phyloP scores from a whole-genome alignment of 2,797 vertebrate species.

The Gallinago nigripennis region DNA sequence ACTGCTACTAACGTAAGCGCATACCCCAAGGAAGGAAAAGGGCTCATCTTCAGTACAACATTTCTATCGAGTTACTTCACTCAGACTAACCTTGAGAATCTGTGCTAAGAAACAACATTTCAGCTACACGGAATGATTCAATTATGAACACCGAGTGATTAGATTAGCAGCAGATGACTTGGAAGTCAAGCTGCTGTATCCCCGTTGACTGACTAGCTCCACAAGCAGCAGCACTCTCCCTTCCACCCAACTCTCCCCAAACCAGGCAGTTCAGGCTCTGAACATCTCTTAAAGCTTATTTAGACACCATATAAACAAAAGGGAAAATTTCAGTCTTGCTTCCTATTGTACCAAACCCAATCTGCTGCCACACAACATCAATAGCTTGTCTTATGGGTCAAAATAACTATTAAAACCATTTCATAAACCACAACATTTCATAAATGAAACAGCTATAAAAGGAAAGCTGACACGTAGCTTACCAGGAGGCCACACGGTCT shows the following conservation, averaged over 20 bases:
- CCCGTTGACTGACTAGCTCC: neutral
- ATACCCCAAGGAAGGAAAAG: neutral
- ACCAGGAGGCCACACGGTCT: neutral
- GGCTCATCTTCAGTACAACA: neutral
- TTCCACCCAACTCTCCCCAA: neutral
- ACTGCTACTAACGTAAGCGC: neutral
- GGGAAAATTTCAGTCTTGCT: neutral
- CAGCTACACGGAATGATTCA: neutral
- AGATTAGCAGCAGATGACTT: constrained; percentile 23
- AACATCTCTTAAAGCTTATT: neutral
- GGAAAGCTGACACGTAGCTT: neutral
- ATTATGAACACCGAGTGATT: neutral
- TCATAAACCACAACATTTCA: neutral
- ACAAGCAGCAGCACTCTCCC: neutral
- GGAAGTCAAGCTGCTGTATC: neutral
- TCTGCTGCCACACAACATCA: neutral
- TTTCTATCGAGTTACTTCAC: neutral
- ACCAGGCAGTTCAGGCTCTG: neutral
- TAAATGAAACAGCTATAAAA: neutral
- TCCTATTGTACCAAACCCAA: neutral
- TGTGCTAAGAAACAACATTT: neutral
- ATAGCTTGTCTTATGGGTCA: neutral
- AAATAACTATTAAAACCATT: neutral
- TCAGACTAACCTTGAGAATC: neutral
- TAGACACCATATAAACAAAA: neutral